Base-by-base conservation (phyloP, 2,888 invertebrate genomes). In the Mystacides longicornis region DNA sequence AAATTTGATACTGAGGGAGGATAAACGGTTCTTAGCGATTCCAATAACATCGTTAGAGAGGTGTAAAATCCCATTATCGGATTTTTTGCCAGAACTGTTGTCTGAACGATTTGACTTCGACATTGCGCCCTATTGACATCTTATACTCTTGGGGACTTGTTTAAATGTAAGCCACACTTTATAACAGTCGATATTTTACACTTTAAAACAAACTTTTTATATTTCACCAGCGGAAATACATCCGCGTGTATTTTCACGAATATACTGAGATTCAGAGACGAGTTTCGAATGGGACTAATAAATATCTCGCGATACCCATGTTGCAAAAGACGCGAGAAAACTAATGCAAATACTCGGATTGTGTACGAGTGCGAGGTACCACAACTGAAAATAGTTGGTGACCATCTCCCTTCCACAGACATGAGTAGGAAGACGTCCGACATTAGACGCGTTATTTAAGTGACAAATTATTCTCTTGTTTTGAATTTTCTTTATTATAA, bases 21-120 rank as follows among this genome's bases (percentile, higher is more conserved):
- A 69, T n/a, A 78, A 64, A 20, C 77, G 76, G 59, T 70, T 75
- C 55, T 74, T 67, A 1, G 77, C 77, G 64, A 74, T 74, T 18
- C 73, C 60, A 46, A 77, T 63, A 1, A 78, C 77, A 65, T 76
- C 77, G 4, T 72, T 68, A 0, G 77, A 76, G 42, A 77, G 65
- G 57, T 69, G 78, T 63, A 77, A 77, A 42, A 79, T 66, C 64
- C 64, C 75, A 70, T 64, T 80, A 70, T 67, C 73, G 69, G 62
- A 69, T 65, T 62, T 69, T 66, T 61, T 69, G 47, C 66, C 67
- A 20, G 63, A 61, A 51, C 66, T 67, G 51, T 27, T 54, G 20
- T 52, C 54, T 31, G 22, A 51, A 37, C 55, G 54, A 23, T 22
- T 49, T 23, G 49, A 31, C 46, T 52, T 54, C 11, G 57, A 57